Conservation (phyloP, 2,888 invertebrate genomes). For the Drosophila putrida region DNA sequence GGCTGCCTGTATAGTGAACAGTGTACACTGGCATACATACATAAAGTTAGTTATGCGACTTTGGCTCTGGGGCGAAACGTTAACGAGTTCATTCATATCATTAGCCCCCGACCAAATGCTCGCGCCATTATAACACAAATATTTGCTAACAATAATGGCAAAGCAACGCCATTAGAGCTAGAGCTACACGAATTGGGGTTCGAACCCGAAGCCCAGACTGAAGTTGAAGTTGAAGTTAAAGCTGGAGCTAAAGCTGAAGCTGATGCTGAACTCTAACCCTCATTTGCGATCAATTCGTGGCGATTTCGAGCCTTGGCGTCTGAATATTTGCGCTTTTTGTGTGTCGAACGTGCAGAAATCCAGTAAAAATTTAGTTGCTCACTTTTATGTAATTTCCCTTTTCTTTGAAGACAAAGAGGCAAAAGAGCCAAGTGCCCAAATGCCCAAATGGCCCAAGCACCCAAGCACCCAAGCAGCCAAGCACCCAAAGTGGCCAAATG, state of each 20-base stretch:
- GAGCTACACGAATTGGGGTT: conserved; percentile 63
- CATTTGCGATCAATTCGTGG: conserved; percentile 81
- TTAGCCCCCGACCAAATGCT: conserved; percentile 67
- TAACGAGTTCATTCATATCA: conserved; percentile 78
- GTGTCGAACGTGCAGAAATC: conserved; percentile 74
- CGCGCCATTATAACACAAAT: conserved; percentile 78
- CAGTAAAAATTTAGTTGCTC: conserved; percentile 78
- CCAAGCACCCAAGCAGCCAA: conserved; percentile 17
- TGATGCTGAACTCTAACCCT: conserved; percentile 73
- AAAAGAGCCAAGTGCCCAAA: conserved; percentile 37
- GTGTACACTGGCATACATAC: too few species aligned
- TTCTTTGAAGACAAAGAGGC: conserved; percentile 67
- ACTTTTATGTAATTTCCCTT: conserved; percentile 80
- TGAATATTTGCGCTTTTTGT: conserved; percentile 70
- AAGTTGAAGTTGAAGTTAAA: conserved; percentile 3
- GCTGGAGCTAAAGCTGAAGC: conserved; percentile 23
- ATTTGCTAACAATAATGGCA: conserved; percentile 76
- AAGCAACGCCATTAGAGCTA: conserved; percentile 70
- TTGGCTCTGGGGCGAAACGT: conserved; percentile 40
- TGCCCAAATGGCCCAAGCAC: conserved; percentile 26
- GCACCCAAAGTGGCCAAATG: conserved; percentile 29
- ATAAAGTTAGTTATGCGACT: conserved; percentile 5
- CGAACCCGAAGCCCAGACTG: conserved; percentile 8
- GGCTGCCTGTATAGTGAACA: neutral
- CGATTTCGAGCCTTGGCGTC: conserved; percentile 70